Conservation (phyloP, 2,888 invertebrate species). For the Tenthredo livida region DNA sequence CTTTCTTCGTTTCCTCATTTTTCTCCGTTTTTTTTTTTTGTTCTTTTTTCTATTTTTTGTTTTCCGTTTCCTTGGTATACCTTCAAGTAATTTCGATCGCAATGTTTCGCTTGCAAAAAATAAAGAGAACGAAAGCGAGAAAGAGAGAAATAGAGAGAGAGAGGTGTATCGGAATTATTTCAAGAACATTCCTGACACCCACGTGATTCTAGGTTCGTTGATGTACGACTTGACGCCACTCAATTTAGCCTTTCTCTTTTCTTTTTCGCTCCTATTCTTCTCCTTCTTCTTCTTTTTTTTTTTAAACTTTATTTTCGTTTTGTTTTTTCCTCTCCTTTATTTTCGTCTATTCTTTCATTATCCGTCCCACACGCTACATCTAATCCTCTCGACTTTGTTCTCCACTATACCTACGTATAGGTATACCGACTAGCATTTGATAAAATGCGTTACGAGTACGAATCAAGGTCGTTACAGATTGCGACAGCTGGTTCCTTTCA, state of each 20-base stretch:
- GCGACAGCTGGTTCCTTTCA: not conserved
- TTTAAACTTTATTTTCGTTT: not conserved
- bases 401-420: not conserved
- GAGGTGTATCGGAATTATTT: conserved; percentile 36
- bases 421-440: not conserved
- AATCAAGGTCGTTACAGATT: conserved; percentile 28
- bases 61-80: not conserved
- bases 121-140: conserved; percentile 6
- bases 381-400: not conserved
- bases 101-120: not conserved
- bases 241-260: conserved; percentile 46
- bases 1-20: not conserved
- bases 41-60: not conserved
- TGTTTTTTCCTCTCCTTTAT: not conserved
- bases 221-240: conserved; percentile 51
- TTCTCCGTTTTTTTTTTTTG: not conserved
- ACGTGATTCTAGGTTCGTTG: conserved; percentile 23
- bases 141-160: conserved; percentile 3
- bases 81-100: conserved; percentile 24
- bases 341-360: not conserved
- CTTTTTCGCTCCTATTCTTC: not conserved
- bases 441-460: not conserved
- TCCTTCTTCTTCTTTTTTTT: not conserved
- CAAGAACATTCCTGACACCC: conserved; percentile 46
- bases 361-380: not conserved